Percentiles rank a stretch among this genome's conserved stretches.
Evolutionary conservation across 2,113 vertebrate species (phyloP).

Genomic region (Solea solea): DNA sequence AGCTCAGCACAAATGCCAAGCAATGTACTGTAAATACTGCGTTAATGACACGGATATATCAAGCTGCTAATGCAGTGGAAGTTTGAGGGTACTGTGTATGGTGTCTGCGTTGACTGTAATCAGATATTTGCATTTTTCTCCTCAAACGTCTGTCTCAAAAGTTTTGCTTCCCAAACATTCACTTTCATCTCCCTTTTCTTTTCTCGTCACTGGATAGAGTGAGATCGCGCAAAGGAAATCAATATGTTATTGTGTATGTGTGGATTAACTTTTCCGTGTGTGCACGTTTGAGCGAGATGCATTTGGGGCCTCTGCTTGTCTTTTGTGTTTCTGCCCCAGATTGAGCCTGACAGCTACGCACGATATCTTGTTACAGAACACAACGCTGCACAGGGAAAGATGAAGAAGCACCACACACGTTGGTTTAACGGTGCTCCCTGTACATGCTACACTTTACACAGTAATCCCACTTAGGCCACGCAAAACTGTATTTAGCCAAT

Average conservation of each 20-base stretch:
- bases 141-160: constrained; percentile 3
- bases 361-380: constrained; percentile 60
- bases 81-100: neutral
- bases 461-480: constrained; percentile 51
- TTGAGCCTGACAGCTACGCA: constrained; percentile 58
- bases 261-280: constrained; percentile 56
- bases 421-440: constrained; percentile 24
- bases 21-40: constrained; percentile 27
- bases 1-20: constrained; percentile 15
- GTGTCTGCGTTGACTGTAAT: constrained; percentile 26
- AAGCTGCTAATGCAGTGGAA: constrained; percentile 26
- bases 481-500: constrained; percentile 76
- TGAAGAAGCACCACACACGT: constrained; percentile 37
- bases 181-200: constrained; percentile 31
- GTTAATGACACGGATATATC: constrained; percentile 46
- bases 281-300: constrained; percentile 46
- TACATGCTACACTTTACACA: constrained; percentile 32
- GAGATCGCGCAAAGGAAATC: constrained; percentile 41
- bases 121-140: constrained; percentile 35
- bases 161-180: constrained; percentile 14
- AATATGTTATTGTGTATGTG: constrained; percentile 36
- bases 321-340: constrained; percentile 56
- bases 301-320: constrained; percentile 47
- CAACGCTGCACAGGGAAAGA: constrained; percentile 44
- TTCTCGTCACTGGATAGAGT: constrained; percentile 38